Evolutionary conservation across 1,140 invertebrate species (phyloP).

Genomic region (Drosophila repletoides): DNA sequence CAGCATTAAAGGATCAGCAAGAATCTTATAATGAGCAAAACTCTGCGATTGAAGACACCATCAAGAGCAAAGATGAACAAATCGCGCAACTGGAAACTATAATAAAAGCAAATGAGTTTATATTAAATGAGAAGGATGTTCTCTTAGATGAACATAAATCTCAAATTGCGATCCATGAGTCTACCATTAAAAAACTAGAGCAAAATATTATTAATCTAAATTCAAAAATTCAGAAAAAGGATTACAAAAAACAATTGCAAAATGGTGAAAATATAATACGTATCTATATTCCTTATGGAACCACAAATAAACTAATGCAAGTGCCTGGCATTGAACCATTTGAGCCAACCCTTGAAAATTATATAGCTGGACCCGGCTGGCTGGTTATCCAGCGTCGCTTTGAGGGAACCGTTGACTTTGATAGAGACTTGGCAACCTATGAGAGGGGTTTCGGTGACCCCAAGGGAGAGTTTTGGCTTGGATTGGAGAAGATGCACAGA

Average conservation of each 20-base stretch:
- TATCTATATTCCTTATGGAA: conserved; percentile 17
- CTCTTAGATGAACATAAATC: conserved; percentile 2
- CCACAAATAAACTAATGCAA: conserved; percentile 4
- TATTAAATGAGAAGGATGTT: neutral
- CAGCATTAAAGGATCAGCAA: neutral
- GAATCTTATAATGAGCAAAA: no score
- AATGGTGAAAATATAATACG: conserved; percentile 3
- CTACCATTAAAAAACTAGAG: conserved; percentile 4
- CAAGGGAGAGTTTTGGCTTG: conserved; percentile 20
- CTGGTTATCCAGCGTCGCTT: conserved; percentile 26
- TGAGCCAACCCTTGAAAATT: conserved; percentile 9
- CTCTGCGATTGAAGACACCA: neutral
- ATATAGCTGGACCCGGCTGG: conserved; percentile 24
- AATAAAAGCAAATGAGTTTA: conserved; percentile 5
- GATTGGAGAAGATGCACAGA: conserved; percentile 1
- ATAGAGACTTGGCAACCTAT: conserved; percentile 6
- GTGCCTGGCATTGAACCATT: conserved; percentile 18
- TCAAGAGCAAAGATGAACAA: conserved; percentile 5
- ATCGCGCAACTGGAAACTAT: neutral
- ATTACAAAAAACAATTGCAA: conserved; percentile 1
- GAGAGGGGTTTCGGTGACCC: neutral
- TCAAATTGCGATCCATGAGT: neutral
- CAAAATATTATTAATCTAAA: neutral
- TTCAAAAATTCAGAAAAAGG: neutral
- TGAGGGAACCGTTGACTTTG: conserved; percentile 10